phyloP scores from a whole-genome alignment of 2,797 vertebrate genomes.

The Cetoscarus ocellatus region DNA sequence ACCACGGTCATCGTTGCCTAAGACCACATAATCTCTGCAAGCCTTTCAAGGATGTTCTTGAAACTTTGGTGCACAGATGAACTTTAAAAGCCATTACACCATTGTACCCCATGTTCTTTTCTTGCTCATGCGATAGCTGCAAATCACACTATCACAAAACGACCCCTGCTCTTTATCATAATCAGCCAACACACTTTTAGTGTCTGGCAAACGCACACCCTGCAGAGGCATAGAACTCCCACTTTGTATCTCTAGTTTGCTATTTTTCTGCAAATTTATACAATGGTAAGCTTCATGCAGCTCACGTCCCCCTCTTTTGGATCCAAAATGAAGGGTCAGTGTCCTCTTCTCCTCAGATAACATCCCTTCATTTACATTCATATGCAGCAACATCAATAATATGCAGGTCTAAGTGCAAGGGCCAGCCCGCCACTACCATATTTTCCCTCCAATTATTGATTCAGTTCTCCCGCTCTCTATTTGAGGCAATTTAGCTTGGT shows the following conservation, averaged over 20 bases:
- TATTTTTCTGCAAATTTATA: not conserved
- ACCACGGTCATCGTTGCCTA: too few species aligned
- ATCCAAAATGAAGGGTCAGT: constrained; percentile 51
- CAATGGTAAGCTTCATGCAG: constrained; percentile 12
- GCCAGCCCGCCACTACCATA: not conserved
- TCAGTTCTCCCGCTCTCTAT: constrained; percentile 42
- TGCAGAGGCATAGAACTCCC: too few species aligned
- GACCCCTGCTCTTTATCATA: too few species aligned
- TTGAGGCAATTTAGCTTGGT: constrained; percentile 22
- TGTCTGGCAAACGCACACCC: too few species aligned
- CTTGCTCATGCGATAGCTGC: too few species aligned
- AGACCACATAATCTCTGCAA: too few species aligned
- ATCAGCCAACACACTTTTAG: too few species aligned
- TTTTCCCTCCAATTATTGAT: constrained; percentile 39
- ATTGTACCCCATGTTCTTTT: too few species aligned
- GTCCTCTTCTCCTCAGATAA: constrained; percentile 39
- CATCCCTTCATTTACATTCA: constrained; percentile 63
- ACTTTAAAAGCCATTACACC: too few species aligned
- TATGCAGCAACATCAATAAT: constrained; percentile 46
- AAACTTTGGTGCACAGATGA: too few species aligned
- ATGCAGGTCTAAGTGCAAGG: constrained; percentile 18
- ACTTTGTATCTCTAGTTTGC: not conserved
- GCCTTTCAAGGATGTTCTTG: too few species aligned
- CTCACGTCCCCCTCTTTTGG: constrained; percentile 34
- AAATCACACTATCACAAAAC: too few species aligned